Conservation (phyloP, 2,797 vertebrate species). For the Centroberyx gerrardi region DNA sequence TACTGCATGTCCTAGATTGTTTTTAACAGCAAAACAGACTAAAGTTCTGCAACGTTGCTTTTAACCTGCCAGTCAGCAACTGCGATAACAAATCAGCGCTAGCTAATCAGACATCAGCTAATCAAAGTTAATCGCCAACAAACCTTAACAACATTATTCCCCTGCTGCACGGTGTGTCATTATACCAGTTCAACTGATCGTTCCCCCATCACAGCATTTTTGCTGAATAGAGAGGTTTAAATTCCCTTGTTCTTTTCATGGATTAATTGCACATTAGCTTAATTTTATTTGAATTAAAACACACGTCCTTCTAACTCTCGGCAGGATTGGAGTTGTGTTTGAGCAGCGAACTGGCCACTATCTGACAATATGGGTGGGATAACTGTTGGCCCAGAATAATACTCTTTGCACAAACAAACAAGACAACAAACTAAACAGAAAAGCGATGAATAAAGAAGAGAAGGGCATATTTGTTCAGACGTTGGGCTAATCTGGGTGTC, state of each 20-base stretch:
- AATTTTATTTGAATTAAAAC: slow-evolving; percentile 59
- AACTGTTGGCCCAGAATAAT: slow-evolving; percentile 47
- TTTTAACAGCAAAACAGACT: slow-evolving; percentile 11
- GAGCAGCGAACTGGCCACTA: slow-evolving; percentile 23
- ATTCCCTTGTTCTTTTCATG: slow-evolving; percentile 52
- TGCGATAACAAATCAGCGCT: slow-evolving; percentile 40
- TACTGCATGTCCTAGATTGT: background rate
- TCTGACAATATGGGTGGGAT: slow-evolving; percentile 39
- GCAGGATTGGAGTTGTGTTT: slow-evolving; percentile 24
- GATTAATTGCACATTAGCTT: slow-evolving; percentile 70
- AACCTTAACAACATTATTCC: slow-evolving; percentile 40
- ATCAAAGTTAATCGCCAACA: slow-evolving; percentile 52
- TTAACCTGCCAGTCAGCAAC: slow-evolving; percentile 25
- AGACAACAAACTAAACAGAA: slow-evolving; percentile 62
- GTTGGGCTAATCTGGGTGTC: slow-evolving; percentile 60
- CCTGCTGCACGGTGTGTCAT: slow-evolving; percentile 46
- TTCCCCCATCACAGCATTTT: slow-evolving; percentile 53
- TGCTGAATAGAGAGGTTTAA: slow-evolving; percentile 52
- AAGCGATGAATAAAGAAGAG: slow-evolving; percentile 62
- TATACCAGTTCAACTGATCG: slow-evolving; percentile 57
- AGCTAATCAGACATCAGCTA: slow-evolving; percentile 63
- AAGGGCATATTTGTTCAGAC: slow-evolving; percentile 67
- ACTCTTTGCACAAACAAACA: slow-evolving; percentile 59
- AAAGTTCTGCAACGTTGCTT: slow-evolving; percentile 8
- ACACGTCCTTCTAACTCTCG: slow-evolving; percentile 26